Conservation (phyloP, 2,888 invertebrate species). For the Seira sanloemensis region DNA sequence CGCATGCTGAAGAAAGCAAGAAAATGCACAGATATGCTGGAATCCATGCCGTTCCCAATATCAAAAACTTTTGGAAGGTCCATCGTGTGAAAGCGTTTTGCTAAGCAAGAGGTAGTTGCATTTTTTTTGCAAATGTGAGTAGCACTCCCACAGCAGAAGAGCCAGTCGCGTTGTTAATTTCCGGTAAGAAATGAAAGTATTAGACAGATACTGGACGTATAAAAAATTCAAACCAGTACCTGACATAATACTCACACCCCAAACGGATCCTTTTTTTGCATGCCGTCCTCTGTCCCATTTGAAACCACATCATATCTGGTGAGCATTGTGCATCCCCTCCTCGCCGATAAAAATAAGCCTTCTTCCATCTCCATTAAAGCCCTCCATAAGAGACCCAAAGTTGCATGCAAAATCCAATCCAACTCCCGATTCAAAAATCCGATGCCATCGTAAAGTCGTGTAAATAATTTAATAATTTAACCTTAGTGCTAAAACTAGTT, state of each 20-base stretch:
- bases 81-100: slow-evolving; percentile 27
- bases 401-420: too few species aligned
- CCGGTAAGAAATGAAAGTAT: slow-evolving; percentile 80
- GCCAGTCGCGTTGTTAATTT: slow-evolving; percentile 48
- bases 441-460: too few species aligned
- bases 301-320: too few species aligned
- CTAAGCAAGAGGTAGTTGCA: slow-evolving; percentile 29
- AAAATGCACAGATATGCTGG: slow-evolving; percentile 16
- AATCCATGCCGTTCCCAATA: slow-evolving; percentile 21
- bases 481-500: too few species aligned
- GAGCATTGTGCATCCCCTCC: too few species aligned
- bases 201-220: slow-evolving; percentile 91
- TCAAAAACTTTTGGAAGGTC: not conserved
- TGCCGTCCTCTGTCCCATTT: slow-evolving; percentile 18
- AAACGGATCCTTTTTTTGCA: slow-evolving; percentile 40
- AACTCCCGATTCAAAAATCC: too few species aligned
- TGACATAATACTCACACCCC: slow-evolving; percentile 98
- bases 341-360: too few species aligned
- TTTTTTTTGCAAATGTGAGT: not conserved
- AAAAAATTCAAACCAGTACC: slow-evolving; percentile 90
- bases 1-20: slow-evolving; percentile 34
- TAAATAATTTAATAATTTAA: too few species aligned
- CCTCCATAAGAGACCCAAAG: too few species aligned
- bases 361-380: too few species aligned
- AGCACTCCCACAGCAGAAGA: slow-evolving; percentile 8